phyloP scores from a whole-genome alignment of 1,140 invertebrate species.

The Meloidogyne hapla region DNA sequence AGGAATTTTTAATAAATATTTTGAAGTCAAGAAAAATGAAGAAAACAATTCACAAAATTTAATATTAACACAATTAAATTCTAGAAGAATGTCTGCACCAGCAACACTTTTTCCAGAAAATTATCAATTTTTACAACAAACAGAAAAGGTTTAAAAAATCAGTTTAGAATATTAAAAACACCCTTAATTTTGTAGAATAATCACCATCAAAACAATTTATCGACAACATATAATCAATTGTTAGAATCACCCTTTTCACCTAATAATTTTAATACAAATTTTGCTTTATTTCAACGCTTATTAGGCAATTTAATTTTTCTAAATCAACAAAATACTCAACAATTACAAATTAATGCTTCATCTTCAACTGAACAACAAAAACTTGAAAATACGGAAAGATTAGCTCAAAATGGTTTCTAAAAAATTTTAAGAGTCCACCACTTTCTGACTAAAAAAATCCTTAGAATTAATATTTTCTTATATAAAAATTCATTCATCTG shows the following conservation, averaged over 20 bases:
- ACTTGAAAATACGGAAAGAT: background rate
- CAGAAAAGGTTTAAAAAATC: background rate
- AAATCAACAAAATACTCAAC: background rate
- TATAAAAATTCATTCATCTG: background rate
- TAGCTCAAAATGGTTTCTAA: background rate
- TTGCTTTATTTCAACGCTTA: background rate
- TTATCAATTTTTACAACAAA: background rate
- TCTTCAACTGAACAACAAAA: background rate
- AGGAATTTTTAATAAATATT: background rate
- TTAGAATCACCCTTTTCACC: background rate
- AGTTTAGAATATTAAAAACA: background rate
- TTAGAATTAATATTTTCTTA: background rate
- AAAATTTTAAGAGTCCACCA: no score
- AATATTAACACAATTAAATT: background rate
- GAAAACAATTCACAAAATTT: background rate
- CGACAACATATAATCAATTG: background rate
- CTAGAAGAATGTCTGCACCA: background rate
- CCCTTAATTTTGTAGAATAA: background rate
- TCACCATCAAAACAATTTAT: background rate
- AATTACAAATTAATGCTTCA: background rate
- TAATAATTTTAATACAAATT: background rate
- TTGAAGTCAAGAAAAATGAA: background rate
- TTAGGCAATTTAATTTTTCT: background rate
- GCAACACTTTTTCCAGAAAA: background rate
- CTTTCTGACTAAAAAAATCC: background rate